Base-by-base conservation (phyloP, 1,140 invertebrate genomes). In the Conopomorpha cramerella region DNA sequence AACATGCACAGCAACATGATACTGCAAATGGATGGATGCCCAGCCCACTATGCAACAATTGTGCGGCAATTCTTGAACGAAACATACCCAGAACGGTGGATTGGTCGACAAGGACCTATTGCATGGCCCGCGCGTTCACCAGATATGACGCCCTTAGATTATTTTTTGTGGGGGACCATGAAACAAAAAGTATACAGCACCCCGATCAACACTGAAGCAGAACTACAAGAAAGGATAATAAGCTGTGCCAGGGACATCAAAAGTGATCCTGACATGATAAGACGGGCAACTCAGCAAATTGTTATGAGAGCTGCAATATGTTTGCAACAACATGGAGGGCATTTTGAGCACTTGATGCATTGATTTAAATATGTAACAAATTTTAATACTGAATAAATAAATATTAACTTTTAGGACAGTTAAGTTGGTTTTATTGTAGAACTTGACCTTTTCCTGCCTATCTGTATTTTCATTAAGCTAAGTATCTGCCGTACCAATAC, bases 111-210 rank as follows among this genome's bases (percentile, higher is more conserved):
- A 16, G 39, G 46, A 12, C 41, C 43, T n/a, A 43, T 49, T 25
- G 34, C 30, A 26, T 50, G 46, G 46, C 46, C 39, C 25, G 36
- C 39, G 18, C 44, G 41, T 34, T 50, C 36, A 0, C 47, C 47
- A n/a, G 51, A 50, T 39, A 37, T 49, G 45, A 53, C 46, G 36
- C 44, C 39, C 2, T 3, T 47, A 2, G 44, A 50, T 34, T 50
- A 45, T 32, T 49, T 53, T 45, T 47, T 43, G 27, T 53, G 34
- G 47, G 36, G 42, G 19, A 19, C 15, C 25, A 8, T 47, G 6
- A 53, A 47, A 32, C 39, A 52, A 37, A 44, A 36, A 40, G 49
- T 52, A 4, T 49, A 49, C 30, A 11, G 1, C 14, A 46, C 46
- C 10, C 15, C 38, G 12, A 34, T 34, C 3, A 31, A 6, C 12